Evolutionary conservation across 1,140 invertebrate species (phyloP).

Genomic region (Amyelois transitella): DNA sequence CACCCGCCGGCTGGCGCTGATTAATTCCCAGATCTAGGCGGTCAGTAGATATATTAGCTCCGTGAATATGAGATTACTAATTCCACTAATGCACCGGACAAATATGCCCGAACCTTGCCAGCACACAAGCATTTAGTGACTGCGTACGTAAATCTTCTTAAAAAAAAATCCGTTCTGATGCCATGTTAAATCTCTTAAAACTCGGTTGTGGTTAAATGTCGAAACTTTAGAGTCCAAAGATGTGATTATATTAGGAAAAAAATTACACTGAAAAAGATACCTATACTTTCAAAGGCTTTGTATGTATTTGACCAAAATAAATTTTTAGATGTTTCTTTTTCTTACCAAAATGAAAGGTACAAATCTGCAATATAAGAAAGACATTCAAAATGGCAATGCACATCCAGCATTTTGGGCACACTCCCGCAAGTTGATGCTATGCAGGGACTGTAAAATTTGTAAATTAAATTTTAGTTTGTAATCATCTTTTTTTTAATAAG

Average conservation of each 20-base stretch:
- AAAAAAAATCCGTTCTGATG: no score
- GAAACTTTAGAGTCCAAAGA: no score
- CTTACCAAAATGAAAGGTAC: not conserved
- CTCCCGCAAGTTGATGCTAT: no score
- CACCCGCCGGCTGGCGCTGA: slow-evolving; percentile 47
- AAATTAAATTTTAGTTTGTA: no score
- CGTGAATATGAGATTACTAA: slow-evolving; percentile 66
- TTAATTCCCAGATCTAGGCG: slow-evolving; percentile 56
- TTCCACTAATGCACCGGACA: slow-evolving; percentile 69
- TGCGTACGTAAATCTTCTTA: not conserved
- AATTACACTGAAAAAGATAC: not conserved
- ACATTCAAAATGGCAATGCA: no score
- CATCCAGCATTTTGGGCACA: no score
- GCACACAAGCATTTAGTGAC: slow-evolving; percentile 9
- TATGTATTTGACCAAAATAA: not conserved
- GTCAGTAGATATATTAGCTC: slow-evolving; percentile 65
- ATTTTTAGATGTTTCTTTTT: not conserved
- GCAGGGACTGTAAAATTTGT: no score
- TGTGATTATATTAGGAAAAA: not conserved
- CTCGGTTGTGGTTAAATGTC: no score
- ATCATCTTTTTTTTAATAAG: no score
- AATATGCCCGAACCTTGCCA: slow-evolving; percentile 33
- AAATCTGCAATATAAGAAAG: no score
- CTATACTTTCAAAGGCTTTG: no score
- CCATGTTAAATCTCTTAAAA: no score